These are phyloP conservation scores for Keiferia lycopersicella DNA, from an alignment of 2,888 invertebrate genomes.

Conservation along the genomic window DNA sequence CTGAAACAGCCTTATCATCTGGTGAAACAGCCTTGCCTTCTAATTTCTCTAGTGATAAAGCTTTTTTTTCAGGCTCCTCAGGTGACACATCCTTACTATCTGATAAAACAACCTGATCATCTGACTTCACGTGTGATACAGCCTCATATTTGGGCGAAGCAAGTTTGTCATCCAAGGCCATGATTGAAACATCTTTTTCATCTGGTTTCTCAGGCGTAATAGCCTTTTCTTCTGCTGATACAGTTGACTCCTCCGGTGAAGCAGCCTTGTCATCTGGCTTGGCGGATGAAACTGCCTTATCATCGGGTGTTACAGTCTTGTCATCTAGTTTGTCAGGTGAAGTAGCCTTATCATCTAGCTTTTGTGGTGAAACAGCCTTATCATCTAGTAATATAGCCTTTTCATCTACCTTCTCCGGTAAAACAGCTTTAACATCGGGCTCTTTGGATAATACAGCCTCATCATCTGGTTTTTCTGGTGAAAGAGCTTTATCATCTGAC, in stretches of 20 bases:
- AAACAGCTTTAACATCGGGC: background rate
- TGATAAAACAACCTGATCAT: background rate
- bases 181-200: background rate
- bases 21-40: background rate
- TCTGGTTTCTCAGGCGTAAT: background rate
- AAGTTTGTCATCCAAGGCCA: too few relatives aligned
- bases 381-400: background rate
- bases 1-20: background rate
- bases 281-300: background rate
- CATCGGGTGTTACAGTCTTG: background rate
- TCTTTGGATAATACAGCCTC: background rate
- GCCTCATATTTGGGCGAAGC: conserved; percentile 29
- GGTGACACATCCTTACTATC: too few relatives aligned
- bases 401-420: conserved; percentile 11
- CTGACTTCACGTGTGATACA: conserved; percentile 24
- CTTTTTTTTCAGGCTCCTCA: too few relatives aligned
- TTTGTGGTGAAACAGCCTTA: too few relatives aligned
- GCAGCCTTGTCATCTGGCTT: background rate
- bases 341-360: background rate
- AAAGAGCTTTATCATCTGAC: conserved; percentile 19
- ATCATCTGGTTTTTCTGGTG: background rate
- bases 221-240: too few relatives aligned
- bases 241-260: background rate
- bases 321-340: background rate
- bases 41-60: background rate